Conservation (phyloP, 2,797 vertebrate species). For the Pseudochirops cupreus region DNA sequence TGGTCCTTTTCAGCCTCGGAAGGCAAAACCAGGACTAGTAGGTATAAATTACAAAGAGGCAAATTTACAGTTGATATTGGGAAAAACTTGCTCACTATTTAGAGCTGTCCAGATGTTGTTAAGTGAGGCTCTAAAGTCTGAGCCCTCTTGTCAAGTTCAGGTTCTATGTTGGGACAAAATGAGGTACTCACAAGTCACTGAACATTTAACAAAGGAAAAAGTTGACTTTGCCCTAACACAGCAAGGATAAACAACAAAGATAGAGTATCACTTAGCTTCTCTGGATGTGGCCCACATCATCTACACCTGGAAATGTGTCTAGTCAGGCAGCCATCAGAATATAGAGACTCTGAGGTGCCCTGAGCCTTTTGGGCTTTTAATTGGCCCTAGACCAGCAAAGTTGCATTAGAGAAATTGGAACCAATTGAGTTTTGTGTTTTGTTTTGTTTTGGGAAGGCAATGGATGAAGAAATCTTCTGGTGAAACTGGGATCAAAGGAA, state of each 20-base stretch:
- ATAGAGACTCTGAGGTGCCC: background rate
- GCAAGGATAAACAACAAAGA: background rate
- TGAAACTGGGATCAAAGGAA: background rate
- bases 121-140: background rate
- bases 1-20: background rate
- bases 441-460: too few relatives aligned
- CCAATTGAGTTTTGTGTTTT: background rate
- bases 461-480: background rate
- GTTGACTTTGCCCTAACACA: background rate
- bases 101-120: background rate
- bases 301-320: background rate
- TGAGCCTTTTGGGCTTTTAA: background rate
- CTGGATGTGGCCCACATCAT: background rate
- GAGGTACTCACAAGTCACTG: background rate
- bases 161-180: background rate
- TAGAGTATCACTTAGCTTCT: background rate
- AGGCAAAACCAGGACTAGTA: background rate
- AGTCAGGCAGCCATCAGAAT: background rate
- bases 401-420: background rate
- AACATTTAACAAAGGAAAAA: background rate
- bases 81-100: background rate
- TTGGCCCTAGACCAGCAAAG: background rate
- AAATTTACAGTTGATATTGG: background rate
- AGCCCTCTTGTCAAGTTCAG: background rate
- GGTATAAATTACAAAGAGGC: background rate